Evolutionary conservation across 2,113 vertebrate species (phyloP).

Genomic region (Platichthys flesus): DNA sequence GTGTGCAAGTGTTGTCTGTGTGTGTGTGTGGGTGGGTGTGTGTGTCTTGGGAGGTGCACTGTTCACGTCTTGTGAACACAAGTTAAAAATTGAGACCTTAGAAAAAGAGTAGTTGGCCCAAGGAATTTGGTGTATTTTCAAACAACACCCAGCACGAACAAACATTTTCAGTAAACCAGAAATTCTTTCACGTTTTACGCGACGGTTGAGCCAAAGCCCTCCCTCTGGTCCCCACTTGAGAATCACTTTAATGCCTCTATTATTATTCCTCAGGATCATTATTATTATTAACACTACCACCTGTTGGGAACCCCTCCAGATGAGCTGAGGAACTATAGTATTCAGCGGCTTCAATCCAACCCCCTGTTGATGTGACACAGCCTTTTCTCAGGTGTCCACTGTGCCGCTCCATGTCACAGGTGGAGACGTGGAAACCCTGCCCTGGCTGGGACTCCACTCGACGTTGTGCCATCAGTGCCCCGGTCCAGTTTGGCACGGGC

Average conservation of each 20-base stretch:
- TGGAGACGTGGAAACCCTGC: constrained; percentile 19
- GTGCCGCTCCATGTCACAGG: constrained; percentile 26
- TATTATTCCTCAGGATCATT: constrained; percentile 45
- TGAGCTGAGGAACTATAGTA: constrained; percentile 29
- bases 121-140: constrained; percentile 55
- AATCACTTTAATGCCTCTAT: constrained; percentile 46
- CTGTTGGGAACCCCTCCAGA: constrained; percentile 47
- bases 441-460: constrained; percentile 45
- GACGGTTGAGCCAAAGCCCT: constrained; percentile 32
- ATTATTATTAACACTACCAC: constrained; percentile 57
- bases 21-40: constrained; percentile 13
- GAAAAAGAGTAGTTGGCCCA: constrained; percentile 47
- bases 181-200: constrained; percentile 46
- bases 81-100: constrained; percentile 62
- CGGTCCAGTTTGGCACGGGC: constrained; percentile 80
- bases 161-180: constrained; percentile 44
- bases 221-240: constrained; percentile 30
- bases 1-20: too few relatives aligned
- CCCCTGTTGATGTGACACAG: neutral
- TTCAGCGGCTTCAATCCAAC: constrained; percentile 17
- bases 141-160: constrained; percentile 39
- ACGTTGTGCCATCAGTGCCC: constrained; percentile 57
- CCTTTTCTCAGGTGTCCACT: constrained; percentile 15
- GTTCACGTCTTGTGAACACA: constrained; percentile 29
- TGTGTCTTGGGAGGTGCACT: constrained; percentile 33